Base-by-base conservation (phyloP, 2,797 vertebrate species). In the Halcyon chelicuti region DNA sequence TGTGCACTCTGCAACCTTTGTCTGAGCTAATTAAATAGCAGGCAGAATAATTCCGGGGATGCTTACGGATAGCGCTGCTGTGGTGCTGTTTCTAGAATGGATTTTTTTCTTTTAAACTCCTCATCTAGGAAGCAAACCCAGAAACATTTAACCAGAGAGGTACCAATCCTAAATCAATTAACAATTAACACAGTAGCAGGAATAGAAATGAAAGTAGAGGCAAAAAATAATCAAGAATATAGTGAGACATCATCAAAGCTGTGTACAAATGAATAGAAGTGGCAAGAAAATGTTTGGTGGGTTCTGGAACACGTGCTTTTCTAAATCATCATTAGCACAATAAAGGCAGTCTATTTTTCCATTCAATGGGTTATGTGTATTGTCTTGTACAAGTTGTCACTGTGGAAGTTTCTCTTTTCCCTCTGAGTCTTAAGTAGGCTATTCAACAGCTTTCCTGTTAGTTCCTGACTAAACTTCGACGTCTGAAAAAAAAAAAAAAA, bases 21-120 rank as follows among this genome's bases (percentile, higher is more conserved):
- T 86, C 67, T 88, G 78, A 92, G 92, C 75, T 97, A 96, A 97
- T 97, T 96, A 97, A 96, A 95, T 96, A 96, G 96, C 65, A 17
- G 3, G 54, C 52, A 82, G 91, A 84, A 94, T 93, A 93, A 95
- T 97, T 95, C 80, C 85, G 65, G 68, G 68, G 46, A 62, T 92
- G 76, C 73, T 93, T 96, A 88, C 14, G 2, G 82, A 52, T 65
- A 93, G 40, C 37, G 51, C 39, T 94, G 54, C 75, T 91, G 39
- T 90, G 92, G 79, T 91, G 73, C 37, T 84, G 31, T 93, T 92
- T 97, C 51, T 62, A 89, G 39, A 71, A 77, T n/a, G 35, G 28
- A 17, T 33, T 74, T 35, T 49, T 72, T 68, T 55, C 73, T 66
- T 10, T 70, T 74, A 65, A 82, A 12, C 49, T 93, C 7, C 57